phyloP scores from a whole-genome alignment of 64 coral and sea anemone species.

The Actinia equina region DNA sequence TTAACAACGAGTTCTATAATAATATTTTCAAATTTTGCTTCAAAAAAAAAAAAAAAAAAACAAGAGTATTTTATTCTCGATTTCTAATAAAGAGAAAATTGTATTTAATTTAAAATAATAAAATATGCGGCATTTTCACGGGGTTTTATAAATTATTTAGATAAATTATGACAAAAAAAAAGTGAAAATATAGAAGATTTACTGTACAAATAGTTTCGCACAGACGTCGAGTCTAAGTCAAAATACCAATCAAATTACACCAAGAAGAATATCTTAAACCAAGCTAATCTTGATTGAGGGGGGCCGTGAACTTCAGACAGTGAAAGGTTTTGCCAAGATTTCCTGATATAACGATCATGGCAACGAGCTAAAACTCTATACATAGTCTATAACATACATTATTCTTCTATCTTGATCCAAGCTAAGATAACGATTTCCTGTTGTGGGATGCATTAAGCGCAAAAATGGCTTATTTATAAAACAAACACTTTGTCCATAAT shows the following conservation, averaged over 20 bases:
- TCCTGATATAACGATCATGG: background rate
- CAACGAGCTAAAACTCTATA: background rate
- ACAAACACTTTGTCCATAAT: background rate
- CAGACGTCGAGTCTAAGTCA: background rate
- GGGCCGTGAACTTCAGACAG: slow-evolving; percentile 4
- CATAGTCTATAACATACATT: background rate
- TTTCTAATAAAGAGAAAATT: background rate
- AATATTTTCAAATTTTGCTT: background rate
- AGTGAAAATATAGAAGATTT: background rate
- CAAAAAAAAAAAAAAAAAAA: too few species aligned
- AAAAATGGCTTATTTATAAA: slow-evolving; percentile 6
- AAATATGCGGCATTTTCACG: background rate
- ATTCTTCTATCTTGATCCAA: background rate
- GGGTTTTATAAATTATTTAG: background rate
- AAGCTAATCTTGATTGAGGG: slow-evolving; percentile 8
- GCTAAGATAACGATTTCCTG: slow-evolving; percentile 10
- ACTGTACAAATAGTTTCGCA: background rate
- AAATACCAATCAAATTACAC: background rate
- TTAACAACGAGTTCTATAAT: background rate
- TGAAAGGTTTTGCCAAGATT: slow-evolving; percentile 5
- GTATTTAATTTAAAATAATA: background rate
- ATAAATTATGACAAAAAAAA: background rate
- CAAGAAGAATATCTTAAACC: background rate
- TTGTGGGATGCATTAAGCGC: background rate
- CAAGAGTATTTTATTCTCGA: background rate